Conservation (phyloP, 2,888 invertebrate genomes). For the Drosophila quinaria region DNA sequence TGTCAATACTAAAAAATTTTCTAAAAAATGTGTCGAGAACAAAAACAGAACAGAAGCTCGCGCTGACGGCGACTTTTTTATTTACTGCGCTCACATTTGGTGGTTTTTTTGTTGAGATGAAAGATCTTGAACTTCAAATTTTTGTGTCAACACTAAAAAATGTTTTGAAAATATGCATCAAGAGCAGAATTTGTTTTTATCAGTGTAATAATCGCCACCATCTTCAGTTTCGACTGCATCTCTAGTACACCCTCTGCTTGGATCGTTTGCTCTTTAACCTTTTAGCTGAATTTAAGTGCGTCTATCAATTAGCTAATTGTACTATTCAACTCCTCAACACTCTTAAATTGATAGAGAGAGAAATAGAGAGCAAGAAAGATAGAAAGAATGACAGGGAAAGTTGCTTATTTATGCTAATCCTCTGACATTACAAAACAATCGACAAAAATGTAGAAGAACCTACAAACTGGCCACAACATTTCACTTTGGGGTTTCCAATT, state of each 20-base stretch:
- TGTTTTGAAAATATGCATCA: no score
- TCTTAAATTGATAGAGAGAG: not conserved
- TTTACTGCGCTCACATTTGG: no score
- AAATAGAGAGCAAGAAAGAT: not conserved
- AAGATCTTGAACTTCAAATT: no score
- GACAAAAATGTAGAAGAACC: conserved; percentile 7
- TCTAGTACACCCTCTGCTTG: not conserved
- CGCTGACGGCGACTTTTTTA: no score
- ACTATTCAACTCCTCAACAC: conserved; percentile 29
- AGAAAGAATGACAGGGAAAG: not conserved
- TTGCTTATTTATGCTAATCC: conserved; percentile 63
- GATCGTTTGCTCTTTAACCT: conserved; percentile 10
- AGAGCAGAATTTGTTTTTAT: not conserved
- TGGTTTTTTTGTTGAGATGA: no score
- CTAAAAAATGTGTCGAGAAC: no score
- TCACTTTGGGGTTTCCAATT: conserved; percentile 10
- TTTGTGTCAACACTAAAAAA: no score
- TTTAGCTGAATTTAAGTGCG: conserved; percentile 21
- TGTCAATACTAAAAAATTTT: no score
- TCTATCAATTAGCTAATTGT: conserved; percentile 72
- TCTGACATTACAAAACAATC: conserved; percentile 26
- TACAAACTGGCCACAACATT: conserved; percentile 41
- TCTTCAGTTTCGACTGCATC: not conserved
- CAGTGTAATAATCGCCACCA: not conserved
- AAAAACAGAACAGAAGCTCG: no score